Evolutionary conservation across 2,113 vertebrate species (phyloP), one percentile per base, ranked within the genome.

Genomic region (Mormoops blainvillei): DNA sequence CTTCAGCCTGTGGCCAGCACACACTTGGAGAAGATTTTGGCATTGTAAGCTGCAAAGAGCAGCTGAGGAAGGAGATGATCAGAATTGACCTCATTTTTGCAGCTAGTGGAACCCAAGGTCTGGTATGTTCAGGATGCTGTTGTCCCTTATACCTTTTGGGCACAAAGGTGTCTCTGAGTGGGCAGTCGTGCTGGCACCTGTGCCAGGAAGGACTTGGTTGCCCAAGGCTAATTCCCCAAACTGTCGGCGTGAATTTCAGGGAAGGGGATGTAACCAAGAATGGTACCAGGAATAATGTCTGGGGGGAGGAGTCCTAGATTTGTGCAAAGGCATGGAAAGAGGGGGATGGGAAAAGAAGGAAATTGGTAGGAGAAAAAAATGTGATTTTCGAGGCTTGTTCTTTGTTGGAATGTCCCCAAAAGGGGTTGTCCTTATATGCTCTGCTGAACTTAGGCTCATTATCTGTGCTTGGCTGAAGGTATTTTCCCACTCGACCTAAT

Each of bases 21-120:
- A 84, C 77, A 88, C 26, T 41, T 91, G 61, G 61, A 52, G 54
- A 83, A 70, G 50, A 70, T 3, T 63, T 77, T 96, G 83, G 50
- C 77, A 63, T 94, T 54, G 14, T 56, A 43, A 36, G 7, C 70
- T 70, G 36, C 77, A 63, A 94, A 87, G 68, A 91, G 77, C 77
- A 88, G 50, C 63, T 50, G 22, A 94, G 9, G 22, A 77, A 12
- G 52, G 36, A 78, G 63, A 71, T 31, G 54, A 91, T 56, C 63
- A 95, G 73, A 58, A 76, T 61, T 52, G 67, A 76, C 76, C 33
- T 94, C 48, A 91, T 91, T 83, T 94, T 43, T 77, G 88, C 26
- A 87, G 58, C 68, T 63, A 16, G 68, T 83, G 58, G 31, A 54
- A 76, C 3, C n/a, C 18, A n/a, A 77, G 41, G 52, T 68, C n/a